Conservation (phyloP, 35 echinoderm and acorn worm genomes). For the Chiridota heheva region DNA sequence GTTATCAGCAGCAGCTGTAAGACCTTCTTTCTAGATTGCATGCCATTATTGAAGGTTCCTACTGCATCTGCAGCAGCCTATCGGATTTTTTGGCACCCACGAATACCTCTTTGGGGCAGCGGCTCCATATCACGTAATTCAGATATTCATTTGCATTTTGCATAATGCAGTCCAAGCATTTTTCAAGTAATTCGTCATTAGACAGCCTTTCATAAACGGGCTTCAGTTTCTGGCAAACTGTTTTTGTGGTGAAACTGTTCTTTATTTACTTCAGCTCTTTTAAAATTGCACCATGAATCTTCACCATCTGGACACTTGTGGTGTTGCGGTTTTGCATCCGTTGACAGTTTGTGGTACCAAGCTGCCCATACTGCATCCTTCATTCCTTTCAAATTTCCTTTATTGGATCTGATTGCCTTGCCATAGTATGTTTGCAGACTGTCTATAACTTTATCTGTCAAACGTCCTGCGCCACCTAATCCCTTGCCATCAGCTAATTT, state of each 20-base stretch:
- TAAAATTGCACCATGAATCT: slow-evolving; percentile 45
- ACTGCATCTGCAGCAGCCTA: slow-evolving; percentile 27
- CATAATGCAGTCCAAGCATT: slow-evolving; percentile 12
- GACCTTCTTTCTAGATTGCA: neutral
- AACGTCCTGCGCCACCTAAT: slow-evolving; percentile 1
- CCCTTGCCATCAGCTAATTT: slow-evolving; percentile 22
- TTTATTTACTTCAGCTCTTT: too few species aligned
- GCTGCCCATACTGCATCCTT: slow-evolving; percentile 17
- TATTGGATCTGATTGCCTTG: slow-evolving; percentile 45
- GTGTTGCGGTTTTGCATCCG: slow-evolving; percentile 34
- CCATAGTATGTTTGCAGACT: slow-evolving; percentile 50
- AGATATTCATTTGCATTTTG: slow-evolving; percentile 31
- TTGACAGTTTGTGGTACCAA: slow-evolving; percentile 28
- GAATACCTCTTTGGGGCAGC: slow-evolving; percentile 29
- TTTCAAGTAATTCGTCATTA: slow-evolving; percentile 17
- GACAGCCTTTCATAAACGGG: neutral
- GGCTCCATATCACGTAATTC: slow-evolving; percentile 32
- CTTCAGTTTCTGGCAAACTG: too few species aligned
- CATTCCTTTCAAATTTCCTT: slow-evolving; percentile 34
- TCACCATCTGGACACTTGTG: slow-evolving; percentile 42
- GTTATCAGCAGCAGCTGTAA: neutral
- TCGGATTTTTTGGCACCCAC: neutral
- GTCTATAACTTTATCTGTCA: slow-evolving; percentile 34
- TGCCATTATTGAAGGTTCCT: slow-evolving; percentile 20
- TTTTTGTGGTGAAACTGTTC: too few species aligned